A percentile compares a stretch with the other conserved stretches of the same genome.
Conservation (phyloP, 2,888 invertebrate genomes). For the Agapostemon virescens region DNA sequence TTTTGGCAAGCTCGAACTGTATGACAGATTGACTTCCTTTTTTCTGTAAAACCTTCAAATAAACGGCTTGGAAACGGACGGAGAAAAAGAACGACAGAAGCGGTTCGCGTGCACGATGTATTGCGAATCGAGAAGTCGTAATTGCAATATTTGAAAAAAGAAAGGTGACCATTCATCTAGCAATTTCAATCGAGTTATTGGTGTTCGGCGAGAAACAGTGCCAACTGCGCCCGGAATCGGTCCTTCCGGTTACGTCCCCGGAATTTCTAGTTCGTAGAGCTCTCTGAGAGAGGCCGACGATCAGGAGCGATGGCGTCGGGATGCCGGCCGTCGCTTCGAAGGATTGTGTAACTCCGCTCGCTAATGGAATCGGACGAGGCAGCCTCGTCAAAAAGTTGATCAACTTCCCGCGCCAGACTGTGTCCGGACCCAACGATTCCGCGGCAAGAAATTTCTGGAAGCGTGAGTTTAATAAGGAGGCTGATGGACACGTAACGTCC, state of each 20-base stretch:
- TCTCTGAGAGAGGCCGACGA: constrained; percentile 42
- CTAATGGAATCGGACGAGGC: constrained; percentile 40
- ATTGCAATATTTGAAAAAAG: not conserved
- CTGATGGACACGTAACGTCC: constrained; percentile 29
- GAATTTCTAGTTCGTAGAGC: constrained; percentile 12
- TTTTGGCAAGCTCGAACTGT: too few relatives aligned
- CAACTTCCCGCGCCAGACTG: constrained; percentile 28
- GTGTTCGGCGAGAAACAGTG: not conserved
- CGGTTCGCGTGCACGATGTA: not conserved
- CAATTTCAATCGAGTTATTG: constrained; percentile 16
- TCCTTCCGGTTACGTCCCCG: constrained; percentile 10
- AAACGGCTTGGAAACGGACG: too few relatives aligned
- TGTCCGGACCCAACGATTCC: constrained; percentile 20
- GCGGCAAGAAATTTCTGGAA: constrained; percentile 38
- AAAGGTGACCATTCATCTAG: not conserved
- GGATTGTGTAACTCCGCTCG: constrained; percentile 11
- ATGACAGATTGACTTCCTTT: too few relatives aligned
- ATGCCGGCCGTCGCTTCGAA: constrained; percentile 4
- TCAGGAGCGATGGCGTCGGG: constrained; percentile 51
- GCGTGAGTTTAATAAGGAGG: constrained; percentile 34
- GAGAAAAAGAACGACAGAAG: not conserved
- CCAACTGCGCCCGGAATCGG: constrained; percentile 7
- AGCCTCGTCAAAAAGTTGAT: constrained; percentile 39
- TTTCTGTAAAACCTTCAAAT: too few relatives aligned
- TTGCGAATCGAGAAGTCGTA: not conserved